phyloP scores from a whole-genome alignment of 1,140 invertebrate species.

The Procambarus clarkii region DNA sequence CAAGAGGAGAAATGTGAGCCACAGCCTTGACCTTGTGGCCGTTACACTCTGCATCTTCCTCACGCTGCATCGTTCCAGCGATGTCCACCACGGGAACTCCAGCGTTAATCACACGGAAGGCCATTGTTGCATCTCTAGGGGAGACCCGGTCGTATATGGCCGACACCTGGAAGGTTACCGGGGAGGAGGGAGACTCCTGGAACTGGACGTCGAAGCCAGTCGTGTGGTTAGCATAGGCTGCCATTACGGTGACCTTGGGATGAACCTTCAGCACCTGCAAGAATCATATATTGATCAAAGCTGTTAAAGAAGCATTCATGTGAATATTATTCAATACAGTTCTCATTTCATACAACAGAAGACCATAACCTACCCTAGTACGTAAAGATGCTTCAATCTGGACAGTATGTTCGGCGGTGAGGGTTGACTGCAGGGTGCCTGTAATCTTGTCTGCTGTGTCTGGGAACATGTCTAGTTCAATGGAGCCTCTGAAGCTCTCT shows the following conservation, averaged over 20 bases:
- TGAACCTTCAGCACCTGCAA: not conserved
- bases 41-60: not conserved
- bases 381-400: too few relatives aligned
- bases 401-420: not conserved
- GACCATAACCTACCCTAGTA: too few relatives aligned
- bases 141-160: too few relatives aligned
- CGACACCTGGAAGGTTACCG: too few relatives aligned
- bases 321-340: too few relatives aligned
- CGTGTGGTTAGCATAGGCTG: not conserved
- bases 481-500: not conserved
- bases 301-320: not conserved
- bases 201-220: not conserved
- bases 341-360: too few relatives aligned
- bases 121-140: too few relatives aligned
- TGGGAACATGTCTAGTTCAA: constrained; percentile 6
- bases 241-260: not conserved
- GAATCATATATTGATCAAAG: not conserved
- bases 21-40: not conserved
- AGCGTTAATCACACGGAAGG: not conserved
- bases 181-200: not conserved
- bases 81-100: not conserved
- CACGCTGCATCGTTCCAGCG: not conserved
- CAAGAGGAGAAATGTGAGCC: not conserved
- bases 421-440: not conserved
- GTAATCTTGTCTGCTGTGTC: constrained; percentile 28